These are phyloP conservation scores for Sparidentex hasta DNA, from an alignment of 2,797 vertebrate species.

Conservation along the genomic window DNA sequence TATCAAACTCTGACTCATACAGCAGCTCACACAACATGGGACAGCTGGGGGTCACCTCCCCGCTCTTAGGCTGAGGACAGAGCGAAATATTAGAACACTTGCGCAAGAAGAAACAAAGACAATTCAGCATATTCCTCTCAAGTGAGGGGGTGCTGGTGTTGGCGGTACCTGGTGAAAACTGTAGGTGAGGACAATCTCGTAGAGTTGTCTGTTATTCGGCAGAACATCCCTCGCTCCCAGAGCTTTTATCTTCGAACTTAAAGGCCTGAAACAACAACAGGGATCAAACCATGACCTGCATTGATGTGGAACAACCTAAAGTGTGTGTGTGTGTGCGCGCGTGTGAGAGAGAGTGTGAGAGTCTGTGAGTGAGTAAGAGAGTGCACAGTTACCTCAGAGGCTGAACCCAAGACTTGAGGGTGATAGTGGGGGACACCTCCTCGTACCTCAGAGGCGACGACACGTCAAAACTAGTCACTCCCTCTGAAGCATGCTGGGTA, in stretches of 20 bases:
- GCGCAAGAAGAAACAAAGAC: not conserved
- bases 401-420: constrained; percentile 98
- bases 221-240: constrained; percentile 94
- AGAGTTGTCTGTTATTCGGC: constrained; percentile 96
- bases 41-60: constrained; percentile 97
- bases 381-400: constrained; percentile 89
- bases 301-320: not conserved
- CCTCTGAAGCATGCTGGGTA: constrained; percentile 94
- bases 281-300: not conserved
- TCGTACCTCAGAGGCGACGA: constrained; percentile 93
- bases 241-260: constrained; percentile 94
- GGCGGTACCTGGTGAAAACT: constrained; percentile 94
- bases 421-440: constrained; percentile 94
- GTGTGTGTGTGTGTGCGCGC: not conserved
- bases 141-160: not conserved
- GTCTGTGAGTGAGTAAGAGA: too few relatives aligned
- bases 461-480: constrained; percentile 94
- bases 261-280: constrained; percentile 83
- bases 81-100: constrained; percentile 3
- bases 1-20: constrained; percentile 99
- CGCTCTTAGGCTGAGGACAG: constrained; percentile 92
- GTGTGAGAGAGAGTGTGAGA: not conserved
- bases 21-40: constrained; percentile 95
- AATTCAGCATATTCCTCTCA: not conserved
- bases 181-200: constrained; percentile 95